Percentiles rank a stretch among this genome's conserved stretches.
Evolutionary conservation across 23 tunicate species (phyloP).

Genomic region (Styela clava): DNA sequence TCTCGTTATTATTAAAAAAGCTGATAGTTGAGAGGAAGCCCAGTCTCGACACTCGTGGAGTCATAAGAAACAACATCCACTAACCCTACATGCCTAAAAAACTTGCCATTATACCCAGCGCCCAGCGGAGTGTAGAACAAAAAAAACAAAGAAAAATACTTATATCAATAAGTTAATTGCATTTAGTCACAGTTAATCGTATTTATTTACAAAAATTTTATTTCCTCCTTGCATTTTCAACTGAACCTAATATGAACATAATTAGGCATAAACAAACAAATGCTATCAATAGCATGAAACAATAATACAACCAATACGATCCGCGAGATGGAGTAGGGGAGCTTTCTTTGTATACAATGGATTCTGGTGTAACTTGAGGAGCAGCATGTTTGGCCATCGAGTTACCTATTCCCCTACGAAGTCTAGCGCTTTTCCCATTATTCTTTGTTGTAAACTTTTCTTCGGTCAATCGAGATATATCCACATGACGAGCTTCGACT

Average conservation of each 20-base stretch:
- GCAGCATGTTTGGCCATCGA: not conserved
- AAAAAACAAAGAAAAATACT: no score
- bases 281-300: not conserved
- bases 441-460: not conserved
- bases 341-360: not conserved
- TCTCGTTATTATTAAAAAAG: no score
- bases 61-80: no score
- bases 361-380: not conserved
- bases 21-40: no score
- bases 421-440: not conserved
- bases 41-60: no score
- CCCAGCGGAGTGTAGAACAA: no score
- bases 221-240: not conserved
- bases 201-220: no score
- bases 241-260: not conserved
- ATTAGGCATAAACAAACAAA: not conserved
- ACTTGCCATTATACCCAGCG: no score
- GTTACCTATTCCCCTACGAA: no score
- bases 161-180: no score
- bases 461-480: not conserved
- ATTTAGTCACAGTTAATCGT: no score
- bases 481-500: conserved; percentile 8
- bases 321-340: not conserved
- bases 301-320: not conserved
- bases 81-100: no score